Conservation (phyloP, 2,113 vertebrate species). For the Megaptera novaeangliae region DNA sequence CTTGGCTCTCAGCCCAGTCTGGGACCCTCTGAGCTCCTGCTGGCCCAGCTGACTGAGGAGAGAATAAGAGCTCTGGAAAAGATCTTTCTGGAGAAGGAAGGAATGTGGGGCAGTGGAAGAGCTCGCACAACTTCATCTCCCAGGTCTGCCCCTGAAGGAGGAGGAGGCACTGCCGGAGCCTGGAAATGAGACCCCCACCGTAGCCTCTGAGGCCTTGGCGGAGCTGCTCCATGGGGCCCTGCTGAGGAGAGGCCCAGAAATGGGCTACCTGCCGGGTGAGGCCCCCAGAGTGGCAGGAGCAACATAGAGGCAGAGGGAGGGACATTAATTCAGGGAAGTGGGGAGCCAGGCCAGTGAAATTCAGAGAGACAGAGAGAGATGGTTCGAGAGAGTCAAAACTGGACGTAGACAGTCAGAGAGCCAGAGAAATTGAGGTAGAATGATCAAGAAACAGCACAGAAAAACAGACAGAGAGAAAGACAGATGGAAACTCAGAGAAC, state of each 20-base stretch:
- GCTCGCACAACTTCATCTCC: conserved; percentile 43
- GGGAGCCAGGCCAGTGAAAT: not conserved
- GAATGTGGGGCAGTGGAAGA: not conserved
- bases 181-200: conserved; percentile 65
- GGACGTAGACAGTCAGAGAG: not conserved
- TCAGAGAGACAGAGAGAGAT: not conserved
- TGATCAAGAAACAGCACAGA: not conserved
- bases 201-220: conserved; percentile 75
- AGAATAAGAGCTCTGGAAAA: not conserved
- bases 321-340: not conserved
- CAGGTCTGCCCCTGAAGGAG: conserved; percentile 85
- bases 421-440: not conserved
- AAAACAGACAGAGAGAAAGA: conserved; percentile 13
- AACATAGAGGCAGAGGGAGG: not conserved
- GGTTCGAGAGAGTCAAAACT: not conserved
- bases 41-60: not conserved
- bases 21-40: not conserved
- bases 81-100: not conserved
- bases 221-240: conserved; percentile 88
- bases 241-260: conserved; percentile 86
- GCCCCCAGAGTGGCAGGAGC: not conserved
- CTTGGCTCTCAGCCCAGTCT: conserved; percentile 51
- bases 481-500: conserved; percentile 5
- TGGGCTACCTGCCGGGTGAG: conserved; percentile 83
- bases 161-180: conserved; percentile 62